Evolutionary conservation across 2,797 vertebrate species (phyloP).

Genomic region (Myotis myotis): DNA sequence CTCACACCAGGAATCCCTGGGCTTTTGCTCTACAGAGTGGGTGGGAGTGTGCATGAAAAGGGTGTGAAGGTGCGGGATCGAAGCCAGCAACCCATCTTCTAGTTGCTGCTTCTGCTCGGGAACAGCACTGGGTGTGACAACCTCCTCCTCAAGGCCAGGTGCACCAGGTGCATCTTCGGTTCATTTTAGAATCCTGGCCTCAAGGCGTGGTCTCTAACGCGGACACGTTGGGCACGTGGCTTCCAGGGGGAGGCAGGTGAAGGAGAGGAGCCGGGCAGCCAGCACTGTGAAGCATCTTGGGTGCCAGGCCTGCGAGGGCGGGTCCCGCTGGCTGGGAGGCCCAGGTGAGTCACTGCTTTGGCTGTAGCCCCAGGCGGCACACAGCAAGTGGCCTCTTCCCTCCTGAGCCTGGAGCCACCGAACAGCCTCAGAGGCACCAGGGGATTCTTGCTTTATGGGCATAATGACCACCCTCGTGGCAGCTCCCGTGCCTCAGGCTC

Average conservation of each 20-base stretch:
- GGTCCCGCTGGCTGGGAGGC: background rate
- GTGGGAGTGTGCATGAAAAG: background rate
- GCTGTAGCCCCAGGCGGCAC: background rate
- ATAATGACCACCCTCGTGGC: fast-evolving
- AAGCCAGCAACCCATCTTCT: background rate
- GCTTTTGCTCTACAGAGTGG: fast-evolving
- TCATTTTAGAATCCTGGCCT: background rate
- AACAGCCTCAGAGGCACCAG: fast-evolving
- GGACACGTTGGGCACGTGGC: fast-evolving
- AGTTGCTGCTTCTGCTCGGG: background rate
- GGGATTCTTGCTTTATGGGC: background rate
- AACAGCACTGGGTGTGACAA: background rate
- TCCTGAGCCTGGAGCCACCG: background rate
- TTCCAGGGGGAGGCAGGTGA: background rate
- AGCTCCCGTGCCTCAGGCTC: fast-evolving
- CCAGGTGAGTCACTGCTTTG: slow-evolving; percentile 25
- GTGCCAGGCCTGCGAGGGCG: fast-evolving
- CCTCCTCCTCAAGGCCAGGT: background rate
- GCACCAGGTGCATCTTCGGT: background rate
- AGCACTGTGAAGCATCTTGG: fast-evolving
- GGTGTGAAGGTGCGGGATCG: background rate
- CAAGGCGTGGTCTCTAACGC: fast-evolving
- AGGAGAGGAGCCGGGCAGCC: fast-evolving
- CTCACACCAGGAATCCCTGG: background rate
- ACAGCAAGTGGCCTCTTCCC: background rate